Conservation (phyloP, 2,888 invertebrate genomes). For the Chloroclystis v-ata region DNA sequence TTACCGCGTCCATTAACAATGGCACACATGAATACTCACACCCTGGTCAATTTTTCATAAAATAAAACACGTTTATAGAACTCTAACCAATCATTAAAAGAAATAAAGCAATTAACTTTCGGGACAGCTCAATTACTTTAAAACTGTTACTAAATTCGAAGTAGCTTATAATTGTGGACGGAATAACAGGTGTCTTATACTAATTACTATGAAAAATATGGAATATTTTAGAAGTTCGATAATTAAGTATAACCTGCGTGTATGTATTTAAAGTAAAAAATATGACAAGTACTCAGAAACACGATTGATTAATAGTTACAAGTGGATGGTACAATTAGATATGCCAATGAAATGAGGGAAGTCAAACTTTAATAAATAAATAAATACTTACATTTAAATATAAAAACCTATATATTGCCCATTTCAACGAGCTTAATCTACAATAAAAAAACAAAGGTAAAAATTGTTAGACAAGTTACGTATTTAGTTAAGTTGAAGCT, state of each 20-base stretch:
- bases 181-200: conserved; percentile 9
- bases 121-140: conserved; percentile 43
- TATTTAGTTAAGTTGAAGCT: too few relatives aligned
- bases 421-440: too few relatives aligned
- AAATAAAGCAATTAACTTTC: conserved; percentile 44
- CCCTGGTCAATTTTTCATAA: background rate
- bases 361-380: too few relatives aligned
- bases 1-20: too few relatives aligned
- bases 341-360: too few relatives aligned
- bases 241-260: background rate
- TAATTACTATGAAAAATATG: conserved; percentile 8
- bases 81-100: conserved; percentile 31
- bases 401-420: too few relatives aligned
- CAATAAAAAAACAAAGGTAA: too few relatives aligned
- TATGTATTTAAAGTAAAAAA: background rate
- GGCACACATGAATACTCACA: conserved; percentile 4
- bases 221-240: background rate
- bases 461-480: too few relatives aligned
- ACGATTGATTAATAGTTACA: background rate
- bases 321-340: too few relatives aligned
- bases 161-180: conserved; percentile 3
- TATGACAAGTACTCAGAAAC: background rate
- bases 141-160: conserved; percentile 31
- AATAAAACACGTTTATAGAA: conserved; percentile 8
- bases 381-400: too few relatives aligned